Evolutionary conservation across 2,888 invertebrate species (phyloP).

Genomic region (Baccha elongata): DNA sequence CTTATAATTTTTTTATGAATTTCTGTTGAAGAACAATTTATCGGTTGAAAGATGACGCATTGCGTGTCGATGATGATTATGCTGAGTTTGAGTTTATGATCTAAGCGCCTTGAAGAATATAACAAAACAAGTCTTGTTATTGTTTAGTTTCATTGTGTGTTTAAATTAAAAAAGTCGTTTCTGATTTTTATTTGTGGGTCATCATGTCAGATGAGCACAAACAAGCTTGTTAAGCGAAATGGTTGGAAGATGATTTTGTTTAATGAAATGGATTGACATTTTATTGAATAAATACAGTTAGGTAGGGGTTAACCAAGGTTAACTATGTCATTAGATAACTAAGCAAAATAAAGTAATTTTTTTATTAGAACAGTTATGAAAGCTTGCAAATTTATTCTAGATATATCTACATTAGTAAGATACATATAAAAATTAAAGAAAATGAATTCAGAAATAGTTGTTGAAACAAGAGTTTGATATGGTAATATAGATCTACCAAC

Average conservation of each 20-base stretch:
- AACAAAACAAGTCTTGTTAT: constrained; percentile 28
- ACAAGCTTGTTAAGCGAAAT: constrained; percentile 34
- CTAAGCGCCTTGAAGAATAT: constrained; percentile 43
- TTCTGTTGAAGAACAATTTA: constrained; percentile 40
- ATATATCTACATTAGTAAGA: too few relatives aligned
- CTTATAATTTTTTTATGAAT: constrained; percentile 14
- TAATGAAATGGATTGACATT: constrained; percentile 14
- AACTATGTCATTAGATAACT: too few relatives aligned
- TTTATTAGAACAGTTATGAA: too few relatives aligned
- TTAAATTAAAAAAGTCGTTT: constrained; percentile 9
- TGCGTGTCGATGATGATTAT: constrained; percentile 32
- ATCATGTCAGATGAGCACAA: constrained; percentile 27
- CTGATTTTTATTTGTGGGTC: constrained; percentile 53
- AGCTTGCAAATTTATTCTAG: too few relatives aligned
- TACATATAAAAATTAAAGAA: too few relatives aligned
- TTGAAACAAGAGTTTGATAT: too few relatives aligned
- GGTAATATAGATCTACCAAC: too few relatives aligned
- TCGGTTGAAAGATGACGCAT: constrained; percentile 24
- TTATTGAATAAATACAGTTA: neutral
- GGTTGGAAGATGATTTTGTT: neutral
- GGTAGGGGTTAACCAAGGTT: too few relatives aligned
- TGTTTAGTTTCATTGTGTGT: constrained; percentile 53
- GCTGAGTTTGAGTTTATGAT: constrained; percentile 21
- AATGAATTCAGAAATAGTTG: too few relatives aligned
- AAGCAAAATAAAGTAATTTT: too few relatives aligned